phyloP scores from a whole-genome alignment of 37 sponge, comb jelly and placozoan genomes.

The Spongilla lacustris region DNA sequence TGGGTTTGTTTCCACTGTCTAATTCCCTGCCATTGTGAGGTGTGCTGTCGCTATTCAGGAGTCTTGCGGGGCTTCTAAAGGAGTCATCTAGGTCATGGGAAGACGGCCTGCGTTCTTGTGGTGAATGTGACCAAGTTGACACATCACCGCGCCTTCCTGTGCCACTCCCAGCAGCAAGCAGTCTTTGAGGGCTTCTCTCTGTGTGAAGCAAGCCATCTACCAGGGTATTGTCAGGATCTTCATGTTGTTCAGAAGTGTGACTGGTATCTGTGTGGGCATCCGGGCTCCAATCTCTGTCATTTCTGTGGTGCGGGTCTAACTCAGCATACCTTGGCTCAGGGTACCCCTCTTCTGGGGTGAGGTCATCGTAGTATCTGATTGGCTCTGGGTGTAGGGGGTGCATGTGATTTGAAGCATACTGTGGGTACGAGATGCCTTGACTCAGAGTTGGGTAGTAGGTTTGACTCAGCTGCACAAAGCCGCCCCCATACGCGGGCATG shows the following conservation, averaged over 20 bases:
- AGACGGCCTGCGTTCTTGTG: neutral
- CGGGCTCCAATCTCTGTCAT: neutral
- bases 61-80: neutral
- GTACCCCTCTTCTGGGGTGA: neutral
- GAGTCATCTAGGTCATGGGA: neutral
- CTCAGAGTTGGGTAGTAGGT: constrained; percentile 28
- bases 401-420: neutral
- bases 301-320: neutral
- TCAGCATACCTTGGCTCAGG: neutral
- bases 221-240: neutral
- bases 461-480: constrained; percentile 47
- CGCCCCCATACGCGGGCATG: neutral
- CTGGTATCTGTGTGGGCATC: constrained; percentile 25
- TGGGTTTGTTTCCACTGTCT: neutral
- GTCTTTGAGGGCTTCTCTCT: neutral
- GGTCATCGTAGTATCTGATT: neutral
- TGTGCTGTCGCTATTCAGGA: neutral
- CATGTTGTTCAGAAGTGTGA: neutral
- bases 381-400: neutral
- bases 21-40: neutral
- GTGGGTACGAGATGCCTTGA: neutral
- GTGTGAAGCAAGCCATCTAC: neutral
- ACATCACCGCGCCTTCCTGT: too few relatives aligned
- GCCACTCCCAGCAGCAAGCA: neutral
- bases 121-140: too few relatives aligned